Conservation (phyloP, 2,888 invertebrate species). For the Oxycera nigricornis region DNA sequence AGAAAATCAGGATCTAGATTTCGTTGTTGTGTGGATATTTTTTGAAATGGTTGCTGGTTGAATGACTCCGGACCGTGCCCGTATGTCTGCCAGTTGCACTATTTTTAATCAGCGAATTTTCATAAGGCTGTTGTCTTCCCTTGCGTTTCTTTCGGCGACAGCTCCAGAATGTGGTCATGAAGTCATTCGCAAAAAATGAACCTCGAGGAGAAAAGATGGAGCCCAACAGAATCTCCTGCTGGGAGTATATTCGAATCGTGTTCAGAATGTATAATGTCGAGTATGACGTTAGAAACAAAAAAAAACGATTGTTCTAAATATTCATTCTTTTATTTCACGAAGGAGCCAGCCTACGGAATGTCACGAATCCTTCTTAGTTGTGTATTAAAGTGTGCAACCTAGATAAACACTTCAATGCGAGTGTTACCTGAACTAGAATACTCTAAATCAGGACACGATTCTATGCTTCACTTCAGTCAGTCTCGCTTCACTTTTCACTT, state of each 20-base stretch:
- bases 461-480: background rate
- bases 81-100: background rate
- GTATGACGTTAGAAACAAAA: no score
- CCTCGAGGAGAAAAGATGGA: background rate
- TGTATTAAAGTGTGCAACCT: no score
- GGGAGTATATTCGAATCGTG: background rate
- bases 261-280: no score
- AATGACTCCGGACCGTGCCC: background rate
- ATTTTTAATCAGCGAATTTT: background rate
- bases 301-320: no score
- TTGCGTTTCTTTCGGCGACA: background rate
- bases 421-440: no score
- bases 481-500: background rate
- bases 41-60: background rate
- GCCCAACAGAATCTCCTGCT: background rate
- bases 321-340: no score
- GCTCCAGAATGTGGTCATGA: background rate
- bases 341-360: no score
- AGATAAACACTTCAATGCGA: no score
- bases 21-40: background rate
- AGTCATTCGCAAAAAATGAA: background rate
- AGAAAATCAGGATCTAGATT: no score
- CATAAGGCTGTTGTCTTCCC: background rate
- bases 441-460: no score
- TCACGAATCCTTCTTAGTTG: no score